Conservation (phyloP, 2,888 invertebrate species). For the Masnerella sp. region DNA sequence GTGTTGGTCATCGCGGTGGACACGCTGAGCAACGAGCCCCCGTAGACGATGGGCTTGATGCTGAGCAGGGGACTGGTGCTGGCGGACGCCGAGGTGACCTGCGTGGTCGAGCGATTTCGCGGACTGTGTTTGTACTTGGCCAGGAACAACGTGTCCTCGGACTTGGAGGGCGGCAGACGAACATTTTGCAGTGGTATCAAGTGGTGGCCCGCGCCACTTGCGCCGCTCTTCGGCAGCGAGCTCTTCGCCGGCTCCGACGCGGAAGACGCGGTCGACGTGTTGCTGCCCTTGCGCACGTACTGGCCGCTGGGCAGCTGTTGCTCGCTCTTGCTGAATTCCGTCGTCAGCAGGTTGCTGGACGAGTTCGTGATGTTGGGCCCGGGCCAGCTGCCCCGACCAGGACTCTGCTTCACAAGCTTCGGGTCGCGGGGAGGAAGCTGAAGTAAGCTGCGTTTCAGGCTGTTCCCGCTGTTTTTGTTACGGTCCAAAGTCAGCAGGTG, state of each 20-base stretch:
- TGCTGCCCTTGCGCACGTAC: slow-evolving; percentile 71
- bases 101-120: slow-evolving; percentile 80
- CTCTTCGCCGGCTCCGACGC: slow-evolving; percentile 68
- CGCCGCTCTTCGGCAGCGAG: slow-evolving; percentile 60
- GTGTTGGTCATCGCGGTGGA: slow-evolving; percentile 78
- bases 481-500: slow-evolving; percentile 75
- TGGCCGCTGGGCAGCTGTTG: slow-evolving; percentile 81
- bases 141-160: slow-evolving; percentile 86
- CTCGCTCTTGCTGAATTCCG: slow-evolving; percentile 91
- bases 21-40: slow-evolving; percentile 83
- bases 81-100: slow-evolving; percentile 82
- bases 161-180: slow-evolving; percentile 86
- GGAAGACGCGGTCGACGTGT: slow-evolving; percentile 70
- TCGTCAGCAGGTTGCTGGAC: slow-evolving; percentile 80
- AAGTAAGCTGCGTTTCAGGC: slow-evolving; percentile 80
- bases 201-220: slow-evolving; percentile 53
- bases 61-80: slow-evolving; percentile 85
- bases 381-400: slow-evolving; percentile 91
- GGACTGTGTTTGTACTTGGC: slow-evolving; percentile 77
- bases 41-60: slow-evolving; percentile 80
- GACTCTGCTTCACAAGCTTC: slow-evolving; percentile 86
- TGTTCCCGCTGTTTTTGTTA: slow-evolving; percentile 75
- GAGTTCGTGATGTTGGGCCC: slow-evolving; percentile 84
- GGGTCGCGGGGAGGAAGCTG: slow-evolving; percentile 86
- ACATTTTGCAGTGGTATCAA: slow-evolving; percentile 63